phyloP scores from a whole-genome alignment of 2,888 invertebrate species.

The Patella pellucida region DNA sequence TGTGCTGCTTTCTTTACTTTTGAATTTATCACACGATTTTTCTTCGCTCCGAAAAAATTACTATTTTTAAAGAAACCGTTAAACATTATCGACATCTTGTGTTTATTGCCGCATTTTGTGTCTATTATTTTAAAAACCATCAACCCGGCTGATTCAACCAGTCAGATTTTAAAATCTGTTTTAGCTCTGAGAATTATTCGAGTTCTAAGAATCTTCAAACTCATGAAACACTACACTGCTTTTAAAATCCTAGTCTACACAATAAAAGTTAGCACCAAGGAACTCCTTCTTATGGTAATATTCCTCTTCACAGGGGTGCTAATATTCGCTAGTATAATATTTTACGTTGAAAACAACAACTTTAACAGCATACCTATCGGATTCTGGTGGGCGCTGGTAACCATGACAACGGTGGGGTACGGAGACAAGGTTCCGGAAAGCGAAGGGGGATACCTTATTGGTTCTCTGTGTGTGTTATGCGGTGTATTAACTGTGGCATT shows the following conservation, averaged over 20 bases:
- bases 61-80: conserved; percentile 58
- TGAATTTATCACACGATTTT: conserved; percentile 57
- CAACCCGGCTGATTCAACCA: conserved; percentile 49
- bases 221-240: conserved; percentile 71
- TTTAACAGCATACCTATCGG: conserved; percentile 69
- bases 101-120: conserved; percentile 63
- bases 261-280: conserved; percentile 68
- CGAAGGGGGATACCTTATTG: conserved; percentile 64
- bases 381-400: conserved; percentile 71
- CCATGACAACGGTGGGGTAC: conserved; percentile 71
- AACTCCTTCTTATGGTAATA: conserved; percentile 67
- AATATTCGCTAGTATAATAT: conserved; percentile 68
- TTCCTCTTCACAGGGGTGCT: conserved; percentile 69
- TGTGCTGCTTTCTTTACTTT: conserved; percentile 63
- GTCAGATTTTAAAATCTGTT: conserved; percentile 56
- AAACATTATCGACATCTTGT: conserved; percentile 67
- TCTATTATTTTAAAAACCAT: conserved; percentile 60
- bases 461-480: conserved; percentile 66
- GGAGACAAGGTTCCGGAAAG: conserved; percentile 67
- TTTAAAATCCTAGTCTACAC: conserved; percentile 69
- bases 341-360: conserved; percentile 64
- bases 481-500: conserved; percentile 69
- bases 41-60: conserved; percentile 56
- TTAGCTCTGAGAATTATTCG: conserved; percentile 64
- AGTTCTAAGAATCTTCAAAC: conserved; percentile 68